phyloP scores from a whole-genome alignment of 1,140 invertebrate genomes.

The Cyclargus thomasi region DNA sequence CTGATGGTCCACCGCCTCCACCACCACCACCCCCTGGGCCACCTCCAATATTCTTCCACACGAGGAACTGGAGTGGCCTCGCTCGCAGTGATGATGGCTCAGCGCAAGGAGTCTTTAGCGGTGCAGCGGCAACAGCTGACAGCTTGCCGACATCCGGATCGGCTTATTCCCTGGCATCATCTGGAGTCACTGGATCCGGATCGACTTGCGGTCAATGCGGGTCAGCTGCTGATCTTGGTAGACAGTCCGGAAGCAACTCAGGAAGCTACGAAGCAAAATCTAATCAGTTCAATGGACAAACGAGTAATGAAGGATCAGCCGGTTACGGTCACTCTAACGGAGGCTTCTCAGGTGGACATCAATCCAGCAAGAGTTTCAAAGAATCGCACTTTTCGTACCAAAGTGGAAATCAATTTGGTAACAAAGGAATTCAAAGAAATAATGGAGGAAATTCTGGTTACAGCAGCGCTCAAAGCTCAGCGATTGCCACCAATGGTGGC shows the following conservation, averaged over 20 bases:
- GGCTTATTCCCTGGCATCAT: conserved; percentile 50
- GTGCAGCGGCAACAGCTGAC: conserved; percentile 47
- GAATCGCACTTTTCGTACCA: conserved; percentile 27
- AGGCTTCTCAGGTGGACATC: conserved; percentile 11
- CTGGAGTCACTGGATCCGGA: conserved; percentile 20
- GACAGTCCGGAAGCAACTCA: not conserved
- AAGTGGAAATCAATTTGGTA: conserved; percentile 19
- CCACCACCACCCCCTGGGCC: conserved; percentile 34
- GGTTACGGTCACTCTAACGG: conserved; percentile 16
- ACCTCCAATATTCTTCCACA: conserved; percentile 41
- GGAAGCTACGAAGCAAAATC: conserved; percentile 12
- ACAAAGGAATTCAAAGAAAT: conserved; percentile 16
- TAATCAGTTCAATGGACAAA: conserved; percentile 13
- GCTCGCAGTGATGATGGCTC: conserved; percentile 33
- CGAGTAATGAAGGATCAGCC: not conserved
- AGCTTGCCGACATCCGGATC: conserved; percentile 33
- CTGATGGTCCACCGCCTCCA: conserved; percentile 30
- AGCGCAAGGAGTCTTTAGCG: conserved; percentile 50
- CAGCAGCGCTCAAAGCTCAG: conserved; percentile 10
- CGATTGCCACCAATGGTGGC: not conserved
- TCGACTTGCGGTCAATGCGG: not conserved
- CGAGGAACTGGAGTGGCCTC: conserved; percentile 54
- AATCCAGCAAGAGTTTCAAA: conserved; percentile 24
- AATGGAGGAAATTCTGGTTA: conserved; percentile 17
- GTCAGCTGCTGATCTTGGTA: not conserved